Conservation (phyloP, 2,888 invertebrate genomes). For the Diarsia dahlii region DNA sequence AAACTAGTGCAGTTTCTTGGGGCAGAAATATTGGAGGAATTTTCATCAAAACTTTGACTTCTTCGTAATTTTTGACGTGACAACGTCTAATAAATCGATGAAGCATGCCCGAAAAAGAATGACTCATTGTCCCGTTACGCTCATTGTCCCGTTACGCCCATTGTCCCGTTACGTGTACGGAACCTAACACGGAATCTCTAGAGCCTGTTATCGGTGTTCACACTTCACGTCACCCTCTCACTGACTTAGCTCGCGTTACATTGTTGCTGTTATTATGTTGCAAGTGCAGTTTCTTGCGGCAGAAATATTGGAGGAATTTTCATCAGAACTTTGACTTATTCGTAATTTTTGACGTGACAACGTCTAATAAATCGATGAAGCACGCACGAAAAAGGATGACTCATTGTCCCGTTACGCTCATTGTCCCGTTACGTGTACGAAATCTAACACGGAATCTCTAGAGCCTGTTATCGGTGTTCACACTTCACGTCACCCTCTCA, state of each 20-base stretch:
- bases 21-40: not conserved
- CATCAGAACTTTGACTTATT: not conserved
- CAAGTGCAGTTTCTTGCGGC: conserved; percentile 15
- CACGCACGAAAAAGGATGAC: no score
- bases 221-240: conserved; percentile 54
- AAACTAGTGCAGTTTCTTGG: conserved; percentile 19
- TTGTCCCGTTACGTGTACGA: conserved; percentile 13
- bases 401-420: no score
- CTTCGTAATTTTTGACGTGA: not conserved
- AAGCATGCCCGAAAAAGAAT: no score
- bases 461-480: conserved; percentile 58
- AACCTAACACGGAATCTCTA: conserved; percentile 36
- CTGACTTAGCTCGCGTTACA: conserved; percentile 35
- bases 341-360: not conserved
- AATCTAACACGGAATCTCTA: conserved; percentile 35
- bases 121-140: no score
- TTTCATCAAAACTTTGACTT: not conserved
- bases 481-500: conserved; percentile 54
- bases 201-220: conserved; percentile 58
- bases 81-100: no score
- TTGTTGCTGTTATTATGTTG: conserved; percentile 36
- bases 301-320: not conserved
- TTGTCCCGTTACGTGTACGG: conserved; percentile 30
- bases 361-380: no score
- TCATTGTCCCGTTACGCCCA: no score